These are phyloP conservation scores for Tachypleus tridentatus DNA, from an alignment of 1,140 invertebrate genomes.

Conservation along the genomic window DNA sequence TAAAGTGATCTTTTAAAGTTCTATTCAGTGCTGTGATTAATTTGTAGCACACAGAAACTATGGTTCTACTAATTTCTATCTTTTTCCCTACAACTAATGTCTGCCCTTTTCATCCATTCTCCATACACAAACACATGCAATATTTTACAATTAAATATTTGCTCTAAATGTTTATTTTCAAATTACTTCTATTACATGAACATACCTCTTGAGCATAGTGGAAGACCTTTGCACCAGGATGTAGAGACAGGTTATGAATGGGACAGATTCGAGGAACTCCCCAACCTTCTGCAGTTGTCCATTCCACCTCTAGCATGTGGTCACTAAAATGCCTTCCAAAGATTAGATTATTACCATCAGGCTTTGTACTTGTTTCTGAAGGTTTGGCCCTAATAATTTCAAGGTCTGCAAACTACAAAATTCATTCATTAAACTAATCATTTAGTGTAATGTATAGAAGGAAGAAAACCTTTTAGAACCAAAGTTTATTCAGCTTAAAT, in stretches of 20 bases:
- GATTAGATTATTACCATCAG: constrained; percentile 75
- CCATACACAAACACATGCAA: constrained; percentile 2
- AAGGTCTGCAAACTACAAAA: constrained; percentile 29
- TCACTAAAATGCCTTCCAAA: constrained; percentile 20
- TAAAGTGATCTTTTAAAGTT: constrained; percentile 1
- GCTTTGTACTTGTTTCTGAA: constrained; percentile 56
- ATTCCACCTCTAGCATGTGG: constrained; percentile 19
- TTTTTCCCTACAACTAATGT: constrained; percentile 4
- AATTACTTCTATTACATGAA: constrained; percentile 4
- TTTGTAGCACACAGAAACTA: not conserved
- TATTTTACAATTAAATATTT: constrained; percentile 3
- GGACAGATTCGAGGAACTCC: constrained; percentile 12
- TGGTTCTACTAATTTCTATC: not conserved
- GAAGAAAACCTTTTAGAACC: too few species aligned
- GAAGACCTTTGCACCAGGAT: constrained; percentile 60
- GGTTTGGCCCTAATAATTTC: constrained; percentile 70
- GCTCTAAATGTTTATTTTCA: constrained; percentile 1
- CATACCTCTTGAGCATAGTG: constrained; percentile 83
- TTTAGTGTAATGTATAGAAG: too few species aligned
- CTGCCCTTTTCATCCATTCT: not conserved
- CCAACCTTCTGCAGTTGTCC: constrained; percentile 15
- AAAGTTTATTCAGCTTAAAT: too few species aligned
- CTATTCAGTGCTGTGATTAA: constrained; percentile 2
- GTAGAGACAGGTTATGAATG: constrained; percentile 17
- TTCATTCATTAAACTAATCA: too few species aligned